phyloP scores from a whole-genome alignment of 2,797 vertebrate species.

The Siniperca scherzeri region DNA sequence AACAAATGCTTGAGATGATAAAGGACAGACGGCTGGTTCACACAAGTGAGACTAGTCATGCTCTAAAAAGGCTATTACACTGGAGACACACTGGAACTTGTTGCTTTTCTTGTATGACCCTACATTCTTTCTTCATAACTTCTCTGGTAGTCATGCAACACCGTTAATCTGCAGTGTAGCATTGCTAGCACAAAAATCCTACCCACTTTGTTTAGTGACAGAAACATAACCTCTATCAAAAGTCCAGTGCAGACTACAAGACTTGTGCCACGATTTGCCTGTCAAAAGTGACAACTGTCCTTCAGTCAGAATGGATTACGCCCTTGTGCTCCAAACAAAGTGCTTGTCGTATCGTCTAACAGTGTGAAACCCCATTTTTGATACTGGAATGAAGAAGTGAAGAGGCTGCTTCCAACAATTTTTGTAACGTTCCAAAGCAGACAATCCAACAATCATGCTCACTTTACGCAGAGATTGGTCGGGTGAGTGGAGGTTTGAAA shows the following conservation, averaged over 20 bases:
- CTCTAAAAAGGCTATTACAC: conserved; percentile 26
- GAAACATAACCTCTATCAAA: neutral
- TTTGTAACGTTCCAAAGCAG: neutral
- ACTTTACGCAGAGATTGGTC: neutral
- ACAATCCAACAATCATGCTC: neutral
- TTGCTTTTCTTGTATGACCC: conserved; percentile 5
- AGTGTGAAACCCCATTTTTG: neutral
- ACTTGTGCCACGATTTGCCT: neutral
- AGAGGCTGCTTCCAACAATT: neutral
- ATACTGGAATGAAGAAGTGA: neutral
- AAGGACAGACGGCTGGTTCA: conserved; percentile 52
- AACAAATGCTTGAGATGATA: conserved; percentile 74
- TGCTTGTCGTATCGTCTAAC: conserved; percentile 3
- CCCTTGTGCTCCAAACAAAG: neutral
- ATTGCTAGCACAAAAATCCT: neutral
- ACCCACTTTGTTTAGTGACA: neutral
- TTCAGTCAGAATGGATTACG: neutral
- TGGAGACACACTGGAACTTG: conserved; percentile 15
- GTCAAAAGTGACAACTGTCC: neutral
- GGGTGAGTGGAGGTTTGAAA: neutral
- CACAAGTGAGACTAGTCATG: conserved; percentile 38
- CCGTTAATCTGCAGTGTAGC: conserved; percentile 6
- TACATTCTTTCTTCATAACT: conserved; percentile 10
- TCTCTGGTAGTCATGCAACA: neutral
- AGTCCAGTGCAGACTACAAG: neutral